Evolutionary conservation across 2,113 vertebrate genomes (phyloP).

Genomic region (Gallinago paraguaiae): DNA sequence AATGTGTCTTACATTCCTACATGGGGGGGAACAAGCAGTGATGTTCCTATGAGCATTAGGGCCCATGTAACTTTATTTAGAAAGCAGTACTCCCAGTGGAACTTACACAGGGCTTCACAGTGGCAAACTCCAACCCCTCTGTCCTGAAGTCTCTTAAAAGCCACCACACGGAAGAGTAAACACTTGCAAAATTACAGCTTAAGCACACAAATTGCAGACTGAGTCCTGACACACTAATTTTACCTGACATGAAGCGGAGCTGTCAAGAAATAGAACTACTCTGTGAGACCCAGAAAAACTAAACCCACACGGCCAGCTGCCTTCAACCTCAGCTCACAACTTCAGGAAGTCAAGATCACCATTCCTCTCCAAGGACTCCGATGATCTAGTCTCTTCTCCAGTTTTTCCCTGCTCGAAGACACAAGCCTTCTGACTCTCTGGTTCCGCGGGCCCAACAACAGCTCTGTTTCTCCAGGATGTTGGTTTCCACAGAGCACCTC

Average conservation of each 20-base stretch:
- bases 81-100: neutral
- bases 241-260: neutral
- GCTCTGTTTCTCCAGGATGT: accelerated
- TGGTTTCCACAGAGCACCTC: neutral
- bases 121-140: neutral
- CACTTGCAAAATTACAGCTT: neutral
- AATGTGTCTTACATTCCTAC: too few relatives aligned
- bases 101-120: neutral
- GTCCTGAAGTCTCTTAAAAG: neutral
- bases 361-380: neutral
- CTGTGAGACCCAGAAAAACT: neutral
- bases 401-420: accelerated
- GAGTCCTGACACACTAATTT: neutral
- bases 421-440: accelerated
- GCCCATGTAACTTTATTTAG: neutral
- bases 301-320: too few relatives aligned
- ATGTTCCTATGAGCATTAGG: neutral
- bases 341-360: neutral
- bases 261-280: neutral
- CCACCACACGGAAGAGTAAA: neutral
- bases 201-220: neutral
- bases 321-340: neutral
- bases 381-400: neutral
- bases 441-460: neutral
- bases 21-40: neutral